Conservation (phyloP, 2,113 vertebrate species). For the Ibidorhyncha struthersii region DNA sequence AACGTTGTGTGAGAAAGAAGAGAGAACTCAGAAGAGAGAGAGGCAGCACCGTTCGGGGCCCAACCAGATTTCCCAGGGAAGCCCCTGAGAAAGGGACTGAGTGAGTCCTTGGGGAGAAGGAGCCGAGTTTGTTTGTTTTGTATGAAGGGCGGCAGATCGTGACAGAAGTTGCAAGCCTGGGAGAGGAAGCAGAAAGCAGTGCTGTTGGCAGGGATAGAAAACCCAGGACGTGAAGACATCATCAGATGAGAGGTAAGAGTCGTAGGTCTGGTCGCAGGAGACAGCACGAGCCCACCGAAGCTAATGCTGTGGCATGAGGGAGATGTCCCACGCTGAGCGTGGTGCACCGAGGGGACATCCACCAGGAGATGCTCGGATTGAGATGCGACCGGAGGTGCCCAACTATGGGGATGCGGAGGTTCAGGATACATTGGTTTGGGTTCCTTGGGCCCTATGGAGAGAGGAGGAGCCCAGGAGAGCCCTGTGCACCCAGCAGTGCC, state of each 20-base stretch:
- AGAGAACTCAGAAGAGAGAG: not conserved
- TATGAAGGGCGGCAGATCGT: not conserved
- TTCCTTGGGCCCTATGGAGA: not conserved
- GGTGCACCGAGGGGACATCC: rapidly evolving
- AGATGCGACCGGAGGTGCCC: not conserved
- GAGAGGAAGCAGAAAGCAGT: not conserved
- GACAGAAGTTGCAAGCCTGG: not conserved
- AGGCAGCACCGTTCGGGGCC: not conserved
- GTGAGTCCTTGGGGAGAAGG: not conserved
- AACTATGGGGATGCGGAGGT: not conserved
- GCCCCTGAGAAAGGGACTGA: not conserved
- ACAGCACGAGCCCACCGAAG: not conserved
- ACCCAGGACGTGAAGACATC: rapidly evolving
- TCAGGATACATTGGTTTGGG: not conserved
- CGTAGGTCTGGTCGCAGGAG: rapidly evolving
- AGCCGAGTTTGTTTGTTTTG: not conserved
- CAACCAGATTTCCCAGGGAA: not conserved
- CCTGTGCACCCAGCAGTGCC: not conserved
- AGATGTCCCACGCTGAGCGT: not conserved
- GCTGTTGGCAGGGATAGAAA: not conserved
- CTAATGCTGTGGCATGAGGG: not conserved
- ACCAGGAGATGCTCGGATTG: not conserved
- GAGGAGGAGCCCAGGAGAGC: not conserved
- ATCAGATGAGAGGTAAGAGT: not conserved
- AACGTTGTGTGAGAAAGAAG: not conserved